These are phyloP conservation scores for Stegastes partitus DNA, from an alignment of 2,113 vertebrate genomes.

Conservation along the genomic window DNA sequence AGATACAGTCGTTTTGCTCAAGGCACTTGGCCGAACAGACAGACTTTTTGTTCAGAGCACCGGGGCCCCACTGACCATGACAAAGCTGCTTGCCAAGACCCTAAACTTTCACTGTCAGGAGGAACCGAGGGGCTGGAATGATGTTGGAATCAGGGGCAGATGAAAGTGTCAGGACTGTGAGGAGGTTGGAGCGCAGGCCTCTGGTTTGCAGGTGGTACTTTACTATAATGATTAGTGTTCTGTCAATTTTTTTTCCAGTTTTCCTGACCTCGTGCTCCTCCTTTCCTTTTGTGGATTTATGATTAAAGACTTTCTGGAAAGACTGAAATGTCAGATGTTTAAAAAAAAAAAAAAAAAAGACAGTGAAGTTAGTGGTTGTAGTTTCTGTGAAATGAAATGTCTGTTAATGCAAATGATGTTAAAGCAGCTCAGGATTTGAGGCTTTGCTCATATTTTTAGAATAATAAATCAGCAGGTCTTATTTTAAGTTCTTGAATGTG, in stretches of 20 bases:
- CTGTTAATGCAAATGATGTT: no score
- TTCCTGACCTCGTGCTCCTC: not conserved
- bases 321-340: not conserved
- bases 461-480: no score
- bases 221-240: conserved; percentile 9
- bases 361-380: not conserved
- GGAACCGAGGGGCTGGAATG: conserved; percentile 8
- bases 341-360: not conserved
- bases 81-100: conserved; percentile 24
- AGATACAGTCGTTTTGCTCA: conserved; percentile 33
- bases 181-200: conserved; percentile 12
- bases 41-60: conserved; percentile 46
- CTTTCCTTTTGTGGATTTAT: not conserved
- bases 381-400: not conserved
- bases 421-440: no score
- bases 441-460: no score
- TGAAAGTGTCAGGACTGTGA: conserved; percentile 45
- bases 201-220: conserved; percentile 45
- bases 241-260: not conserved
- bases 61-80: conserved; percentile 45
- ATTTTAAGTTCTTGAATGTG: no score
- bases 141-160: conserved; percentile 43
- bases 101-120: conserved; percentile 49
- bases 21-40: conserved; percentile 47
- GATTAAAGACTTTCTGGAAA: not conserved